Base-by-base conservation (phyloP, 92 coral and sea anemone species). In the Ricordea florida region DNA sequence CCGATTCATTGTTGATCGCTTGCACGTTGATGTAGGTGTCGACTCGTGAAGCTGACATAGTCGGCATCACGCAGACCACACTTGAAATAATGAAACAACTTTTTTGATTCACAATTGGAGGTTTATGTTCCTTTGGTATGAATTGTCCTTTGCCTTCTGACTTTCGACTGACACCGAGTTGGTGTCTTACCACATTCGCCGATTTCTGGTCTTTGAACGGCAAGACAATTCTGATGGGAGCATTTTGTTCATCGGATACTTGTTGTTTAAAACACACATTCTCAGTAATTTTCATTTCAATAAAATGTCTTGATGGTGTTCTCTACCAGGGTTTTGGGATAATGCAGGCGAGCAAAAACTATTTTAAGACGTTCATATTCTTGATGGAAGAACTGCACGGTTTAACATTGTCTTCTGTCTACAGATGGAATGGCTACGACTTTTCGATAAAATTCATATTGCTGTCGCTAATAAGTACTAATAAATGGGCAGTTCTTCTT, bases 221-320 rank as follows among this genome's bases (percentile, higher is more conserved):
- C 16, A 33, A 67, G 31, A 67, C 75, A 66, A 66, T 66, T 7
- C 74, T 21, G 44, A 13, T 29, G 27, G 25, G 49, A 30, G 77
- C 77, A 38, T 69, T 64, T 0, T 53, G 74, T 66, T 66, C 74
- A 51, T 51, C 62, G 77, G 50, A 69, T 69, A 69, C 55, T 52
- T 33, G 64, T 28, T 69, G 62, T 31, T 50, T 31, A 18, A 30
- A 0, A 50, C 63, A 49, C 21, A 31, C 46, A 50, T 69, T 32
- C 36, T 69, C 51, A 35, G 51, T 69, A 32, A 52, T 24, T 69
- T 24, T 69, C 77, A 56, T 56, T 56, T 56, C 37, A 2, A 56
- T 56, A 56, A 56, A 56, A 56, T 56, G 63, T 56, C 22, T 51
- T 57, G 63, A 57, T 32, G 63, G 63, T 28, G 0, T 57, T 57